These are phyloP conservation scores for Bagarius yarrelli DNA, from an alignment of 2,113 vertebrate species.

Conservation along the genomic window DNA sequence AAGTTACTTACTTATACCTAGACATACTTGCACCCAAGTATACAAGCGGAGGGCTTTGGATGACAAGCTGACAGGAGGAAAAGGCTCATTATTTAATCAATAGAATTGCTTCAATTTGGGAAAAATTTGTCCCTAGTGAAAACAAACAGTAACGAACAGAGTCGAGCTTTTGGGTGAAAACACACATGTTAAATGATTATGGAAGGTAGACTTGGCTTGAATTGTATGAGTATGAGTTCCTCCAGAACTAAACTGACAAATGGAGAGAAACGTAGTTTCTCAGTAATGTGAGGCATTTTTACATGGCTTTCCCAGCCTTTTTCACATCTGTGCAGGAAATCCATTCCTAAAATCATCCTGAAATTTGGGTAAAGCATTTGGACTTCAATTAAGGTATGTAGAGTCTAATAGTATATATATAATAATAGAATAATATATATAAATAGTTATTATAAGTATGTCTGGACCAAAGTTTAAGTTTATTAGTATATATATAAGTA, in stretches of 20 bases:
- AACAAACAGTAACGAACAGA: constrained; percentile 76
- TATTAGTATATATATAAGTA: too few relatives aligned
- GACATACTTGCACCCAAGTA: not conserved
- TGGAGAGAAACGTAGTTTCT: constrained; percentile 19
- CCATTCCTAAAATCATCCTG: not conserved
- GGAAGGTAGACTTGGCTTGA: constrained; percentile 13
- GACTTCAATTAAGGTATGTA: too few relatives aligned
- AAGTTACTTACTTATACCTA: too few relatives aligned
- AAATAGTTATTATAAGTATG: too few relatives aligned
- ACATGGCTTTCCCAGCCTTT: constrained; percentile 21
- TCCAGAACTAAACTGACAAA: constrained; percentile 28
- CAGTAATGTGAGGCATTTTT: constrained; percentile 20
- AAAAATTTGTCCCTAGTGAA: constrained; percentile 82
- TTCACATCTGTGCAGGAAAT: not conserved
- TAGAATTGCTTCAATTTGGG: constrained; percentile 83
- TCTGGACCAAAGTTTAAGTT: too few relatives aligned
- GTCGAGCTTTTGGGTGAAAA: constrained; percentile 27
- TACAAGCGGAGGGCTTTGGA: constrained; percentile 2
- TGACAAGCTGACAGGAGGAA: constrained; percentile 84
- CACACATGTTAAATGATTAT: constrained; percentile 7
- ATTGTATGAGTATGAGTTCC: constrained; percentile 3
- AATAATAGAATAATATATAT: too few relatives aligned
- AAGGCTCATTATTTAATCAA: constrained; percentile 88
- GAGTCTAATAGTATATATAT: too few relatives aligned
- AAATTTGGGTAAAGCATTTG: not conserved